Evolutionary conservation across 64 coral and sea anemone genomes (phyloP).

Genomic region (Hydrozoanthus tunicans): DNA sequence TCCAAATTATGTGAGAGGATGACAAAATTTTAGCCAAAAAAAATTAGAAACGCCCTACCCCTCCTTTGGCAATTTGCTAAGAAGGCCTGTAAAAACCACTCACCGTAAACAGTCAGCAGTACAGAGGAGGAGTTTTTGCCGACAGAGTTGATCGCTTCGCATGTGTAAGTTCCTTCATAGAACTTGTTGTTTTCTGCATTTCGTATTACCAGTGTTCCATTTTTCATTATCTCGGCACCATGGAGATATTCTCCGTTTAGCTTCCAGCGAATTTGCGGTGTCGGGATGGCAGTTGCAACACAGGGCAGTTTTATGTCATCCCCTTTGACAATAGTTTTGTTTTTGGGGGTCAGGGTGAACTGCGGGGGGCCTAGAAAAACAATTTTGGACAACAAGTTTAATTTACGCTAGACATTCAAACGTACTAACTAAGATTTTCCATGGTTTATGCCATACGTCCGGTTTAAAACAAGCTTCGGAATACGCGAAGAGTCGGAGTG

Average conservation of each 20-base stretch:
- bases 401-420: too few species aligned
- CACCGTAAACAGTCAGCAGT: slow-evolving; percentile 17
- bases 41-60: too few species aligned
- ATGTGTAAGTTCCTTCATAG: slow-evolving; percentile 30
- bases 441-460: too few species aligned
- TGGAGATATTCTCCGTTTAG: slow-evolving; percentile 25
- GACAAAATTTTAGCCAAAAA: too few species aligned
- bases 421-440: too few species aligned
- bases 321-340: slow-evolving; percentile 19
- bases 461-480: too few species aligned
- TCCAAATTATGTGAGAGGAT: too few species aligned
- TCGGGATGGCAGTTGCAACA: not conserved
- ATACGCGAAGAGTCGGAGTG: too few species aligned
- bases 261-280: slow-evolving; percentile 37
- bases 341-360: slow-evolving; percentile 10
- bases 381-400: too few species aligned
- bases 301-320: not conserved
- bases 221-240: slow-evolving; percentile 1
- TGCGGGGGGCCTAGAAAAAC: not conserved
- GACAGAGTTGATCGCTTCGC: slow-evolving; percentile 30
- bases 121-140: not conserved
- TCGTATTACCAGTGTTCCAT: slow-evolving; percentile 32
- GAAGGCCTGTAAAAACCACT: not conserved
- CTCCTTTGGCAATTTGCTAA: too few species aligned
- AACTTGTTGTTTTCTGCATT: slow-evolving; percentile 15